Base-by-base conservation (phyloP, 2,113 vertebrate genomes). In the Bolborhynchus lineola region DNA sequence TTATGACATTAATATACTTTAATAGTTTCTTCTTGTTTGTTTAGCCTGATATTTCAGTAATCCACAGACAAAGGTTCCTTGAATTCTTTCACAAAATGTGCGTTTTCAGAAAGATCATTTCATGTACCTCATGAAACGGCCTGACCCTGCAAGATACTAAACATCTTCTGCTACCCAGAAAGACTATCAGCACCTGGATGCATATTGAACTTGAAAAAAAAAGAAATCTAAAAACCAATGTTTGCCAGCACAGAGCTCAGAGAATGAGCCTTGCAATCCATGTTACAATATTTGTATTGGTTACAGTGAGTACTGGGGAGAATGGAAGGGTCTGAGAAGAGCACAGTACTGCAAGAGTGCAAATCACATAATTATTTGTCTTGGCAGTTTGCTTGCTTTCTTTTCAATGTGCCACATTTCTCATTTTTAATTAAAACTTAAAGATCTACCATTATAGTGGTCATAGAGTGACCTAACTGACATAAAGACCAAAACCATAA, bases 111-210 rank as follows among this genome's bases (percentile, higher is more conserved):
- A 89, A n/a, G 16, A 6, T 50, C 42, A 55, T 55, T 62, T 62
- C 10, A 1, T 13, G 3, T 16, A 53, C 9, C 5, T 44, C 8
- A 0, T 20, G 3, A 0, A 1, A 50, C 19, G 9, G 5, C 10
- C 49, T 80, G 50, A 52, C 24, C 10, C 25, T 62, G 17, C 20
- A 64, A 39, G 3, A 4, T 52, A 25, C 2, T 13, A 35, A 52
- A 55, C 10, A 5, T 23, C 33, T 78, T 59, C 55, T 69, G 13
- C 29, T 75, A 24, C 28, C 16, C 42, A 33, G 47, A 82, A 92
- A 55, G 5, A 3, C 35, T 59, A 9, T 37, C 44, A 65, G 39
- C 10, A 68, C 6, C n/a, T 64, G 13, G 16, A 4, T 91, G 20
- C 7, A 31, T 12, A 37, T 13, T 37, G 11, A 76, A 52, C 6